Evolutionary conservation across 23 tunicate species (phyloP).

Genomic region (Clavelina lepadiformis): DNA sequence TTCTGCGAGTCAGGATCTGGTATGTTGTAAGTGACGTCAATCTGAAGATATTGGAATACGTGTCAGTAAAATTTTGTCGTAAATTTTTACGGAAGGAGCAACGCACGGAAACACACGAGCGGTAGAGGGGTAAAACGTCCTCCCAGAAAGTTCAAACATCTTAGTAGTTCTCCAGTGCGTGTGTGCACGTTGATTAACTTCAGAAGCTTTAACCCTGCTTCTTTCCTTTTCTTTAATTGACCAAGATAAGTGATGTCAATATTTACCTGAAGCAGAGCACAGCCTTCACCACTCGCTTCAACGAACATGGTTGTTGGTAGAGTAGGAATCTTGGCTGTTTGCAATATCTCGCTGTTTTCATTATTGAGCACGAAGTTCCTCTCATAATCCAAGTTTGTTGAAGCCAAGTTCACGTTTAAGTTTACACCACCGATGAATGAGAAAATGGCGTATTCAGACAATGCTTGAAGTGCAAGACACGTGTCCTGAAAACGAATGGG

Average conservation of each 20-base stretch:
- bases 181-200: too few species aligned
- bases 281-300: slow-evolving; percentile 82
- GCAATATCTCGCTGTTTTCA: slow-evolving; percentile 76
- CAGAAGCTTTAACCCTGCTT: too few species aligned
- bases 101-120: too few species aligned
- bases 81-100: too few species aligned
- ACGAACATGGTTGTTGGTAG: slow-evolving; percentile 70
- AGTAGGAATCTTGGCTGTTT: slow-evolving; percentile 48
- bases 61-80: too few species aligned
- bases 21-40: slow-evolving; percentile 81
- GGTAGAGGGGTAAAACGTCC: too few species aligned
- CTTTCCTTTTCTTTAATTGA: too few species aligned
- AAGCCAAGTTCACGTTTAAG: slow-evolving; percentile 44
- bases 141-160: too few species aligned
- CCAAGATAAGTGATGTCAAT: too few species aligned
- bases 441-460: slow-evolving; percentile 83
- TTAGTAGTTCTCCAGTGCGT: too few species aligned
- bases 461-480: slow-evolving; percentile 87
- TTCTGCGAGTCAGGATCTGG: slow-evolving; percentile 31
- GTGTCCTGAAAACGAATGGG: slow-evolving; percentile 63
- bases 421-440: slow-evolving; percentile 81
- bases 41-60: slow-evolving; percentile 45
- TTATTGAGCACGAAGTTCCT: slow-evolving; percentile 50
- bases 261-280: slow-evolving; percentile 84
- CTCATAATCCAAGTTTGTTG: slow-evolving; percentile 32